Conservation (phyloP, 1,140 invertebrate genomes). For the Maniola jurtina region DNA sequence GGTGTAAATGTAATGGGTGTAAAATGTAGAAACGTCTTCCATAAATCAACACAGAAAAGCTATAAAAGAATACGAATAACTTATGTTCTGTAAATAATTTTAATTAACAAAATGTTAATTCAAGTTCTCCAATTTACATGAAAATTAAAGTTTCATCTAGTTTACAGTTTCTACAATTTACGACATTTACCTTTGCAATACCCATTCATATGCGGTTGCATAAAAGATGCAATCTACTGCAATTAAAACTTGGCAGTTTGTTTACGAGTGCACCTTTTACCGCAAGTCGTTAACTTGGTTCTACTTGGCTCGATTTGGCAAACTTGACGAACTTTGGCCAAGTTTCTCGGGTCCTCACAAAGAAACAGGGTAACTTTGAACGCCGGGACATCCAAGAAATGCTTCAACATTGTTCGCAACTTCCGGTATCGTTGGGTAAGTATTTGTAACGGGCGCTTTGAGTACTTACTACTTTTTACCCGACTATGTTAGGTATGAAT, state of each 20-base stretch:
- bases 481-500: neutral
- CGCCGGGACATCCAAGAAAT: conserved; percentile 20
- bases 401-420: conserved; percentile 12
- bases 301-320: conserved; percentile 22
- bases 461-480: neutral
- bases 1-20: too few relatives aligned
- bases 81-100: too few relatives aligned
- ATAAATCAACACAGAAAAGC: too few relatives aligned
- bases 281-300: conserved; percentile 46
- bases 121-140: too few relatives aligned
- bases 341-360: conserved; percentile 24
- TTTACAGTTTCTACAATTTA: conserved; percentile 14
- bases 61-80: too few relatives aligned
- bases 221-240: conserved; percentile 48
- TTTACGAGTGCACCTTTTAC: conserved; percentile 57
- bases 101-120: too few relatives aligned
- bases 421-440: conserved; percentile 10
- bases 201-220: conserved; percentile 7
- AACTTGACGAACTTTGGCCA: conserved; percentile 10
- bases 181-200: conserved; percentile 10
- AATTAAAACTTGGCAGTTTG: conserved; percentile 62
- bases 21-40: too few relatives aligned
- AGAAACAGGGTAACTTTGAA: conserved; percentile 25
- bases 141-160: too few relatives aligned
- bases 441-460: conserved; percentile 1